Evolutionary conservation across 1,140 invertebrate genomes (phyloP).

Genomic region (Zophobas morio): DNA sequence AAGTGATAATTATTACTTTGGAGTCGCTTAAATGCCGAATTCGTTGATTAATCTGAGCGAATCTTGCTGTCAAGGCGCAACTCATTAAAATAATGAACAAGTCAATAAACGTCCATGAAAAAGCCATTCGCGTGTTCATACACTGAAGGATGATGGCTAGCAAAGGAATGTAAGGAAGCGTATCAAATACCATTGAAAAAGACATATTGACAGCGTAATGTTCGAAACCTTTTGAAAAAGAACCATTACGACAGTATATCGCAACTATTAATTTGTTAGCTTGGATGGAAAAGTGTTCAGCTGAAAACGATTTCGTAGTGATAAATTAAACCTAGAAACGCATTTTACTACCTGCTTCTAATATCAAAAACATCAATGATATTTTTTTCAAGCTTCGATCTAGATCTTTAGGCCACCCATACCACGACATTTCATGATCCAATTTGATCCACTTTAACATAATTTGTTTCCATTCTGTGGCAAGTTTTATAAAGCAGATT

Average conservation of each 20-base stretch:
- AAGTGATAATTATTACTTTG: slow-evolving; percentile 3
- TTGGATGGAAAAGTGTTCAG: slow-evolving; percentile 24
- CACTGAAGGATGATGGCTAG: neutral
- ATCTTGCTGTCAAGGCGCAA: slow-evolving; percentile 16
- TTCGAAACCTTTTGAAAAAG: slow-evolving; percentile 10
- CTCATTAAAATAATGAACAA: slow-evolving; percentile 21
- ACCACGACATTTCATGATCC: neutral
- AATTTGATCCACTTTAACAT: slow-evolving; percentile 2
- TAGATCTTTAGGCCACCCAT: slow-evolving; percentile 27
- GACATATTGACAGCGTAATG: slow-evolving; percentile 17
- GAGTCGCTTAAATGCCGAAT: neutral
- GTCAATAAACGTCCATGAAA: slow-evolving; percentile 28
- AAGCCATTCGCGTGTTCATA: slow-evolving; percentile 14
- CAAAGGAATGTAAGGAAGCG: neutral
- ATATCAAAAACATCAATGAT: slow-evolving; percentile 9
- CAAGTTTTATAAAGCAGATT: slow-evolving; percentile 13
- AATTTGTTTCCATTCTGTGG: slow-evolving; percentile 23
- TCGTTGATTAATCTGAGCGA: slow-evolving; percentile 17
- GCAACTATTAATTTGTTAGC: slow-evolving; percentile 3
- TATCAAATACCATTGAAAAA: slow-evolving; percentile 3
- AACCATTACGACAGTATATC: neutral
- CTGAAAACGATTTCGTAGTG: neutral
- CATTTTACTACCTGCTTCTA: slow-evolving; percentile 2
- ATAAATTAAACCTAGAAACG: neutral
- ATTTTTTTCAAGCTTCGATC: slow-evolving; percentile 9